Percentiles rank a stretch among this genome's conserved stretches.
phyloP scores from a whole-genome alignment of 2,113 vertebrate species.

The Neofelis nebulosa region DNA sequence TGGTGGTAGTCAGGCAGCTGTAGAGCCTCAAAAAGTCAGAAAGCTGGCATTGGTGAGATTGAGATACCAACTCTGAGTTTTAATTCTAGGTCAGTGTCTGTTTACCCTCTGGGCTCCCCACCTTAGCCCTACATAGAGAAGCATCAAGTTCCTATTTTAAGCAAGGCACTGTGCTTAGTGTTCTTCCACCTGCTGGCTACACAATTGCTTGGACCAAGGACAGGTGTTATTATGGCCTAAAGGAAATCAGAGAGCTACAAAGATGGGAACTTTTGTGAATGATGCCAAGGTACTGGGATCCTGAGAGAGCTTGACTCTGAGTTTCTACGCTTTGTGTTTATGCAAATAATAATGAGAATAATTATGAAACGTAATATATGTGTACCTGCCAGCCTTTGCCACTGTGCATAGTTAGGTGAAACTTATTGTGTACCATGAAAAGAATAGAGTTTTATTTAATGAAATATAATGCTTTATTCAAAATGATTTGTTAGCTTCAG shows the following conservation, averaged over 20 bases:
- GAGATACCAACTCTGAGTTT: background rate
- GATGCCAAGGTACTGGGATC: background rate
- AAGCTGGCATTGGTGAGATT: background rate
- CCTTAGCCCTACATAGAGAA: background rate
- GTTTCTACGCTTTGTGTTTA: conserved; percentile 43
- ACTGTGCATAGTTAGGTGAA: conserved; percentile 51
- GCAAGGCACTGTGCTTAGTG: background rate
- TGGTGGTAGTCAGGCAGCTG: background rate
- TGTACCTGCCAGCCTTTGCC: conserved; percentile 7
- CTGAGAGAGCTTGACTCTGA: background rate
- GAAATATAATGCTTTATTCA: conserved; percentile 73
- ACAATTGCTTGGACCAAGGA: background rate
- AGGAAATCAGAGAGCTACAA: background rate
- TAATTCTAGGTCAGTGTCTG: background rate
- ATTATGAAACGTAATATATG: conserved; percentile 29
- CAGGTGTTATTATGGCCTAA: background rate
- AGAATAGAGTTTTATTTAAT: conserved; percentile 60
- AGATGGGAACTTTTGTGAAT: conserved; percentile 1
- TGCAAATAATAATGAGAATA: conserved; percentile 55
- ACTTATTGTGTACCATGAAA: conserved; percentile 41
- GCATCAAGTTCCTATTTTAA: background rate
- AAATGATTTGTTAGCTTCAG: conserved; percentile 58
- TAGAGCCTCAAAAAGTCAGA: background rate
- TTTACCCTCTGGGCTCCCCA: background rate
- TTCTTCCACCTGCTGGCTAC: background rate